Base-by-base conservation (phyloP, 2,113 vertebrate species). In the Mus spicilegus region DNA sequence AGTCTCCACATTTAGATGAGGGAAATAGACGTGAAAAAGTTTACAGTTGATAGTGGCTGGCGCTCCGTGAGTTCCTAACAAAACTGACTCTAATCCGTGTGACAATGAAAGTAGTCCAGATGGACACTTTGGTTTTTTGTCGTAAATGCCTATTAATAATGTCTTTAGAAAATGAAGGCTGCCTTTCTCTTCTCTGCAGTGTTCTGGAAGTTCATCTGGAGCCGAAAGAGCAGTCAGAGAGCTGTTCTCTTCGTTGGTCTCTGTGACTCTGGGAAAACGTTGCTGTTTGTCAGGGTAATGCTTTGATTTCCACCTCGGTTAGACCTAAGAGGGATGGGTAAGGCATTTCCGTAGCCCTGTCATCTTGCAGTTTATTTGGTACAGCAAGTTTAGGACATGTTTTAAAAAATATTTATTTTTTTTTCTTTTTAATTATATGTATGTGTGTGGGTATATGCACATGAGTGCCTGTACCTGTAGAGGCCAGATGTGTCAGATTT, bases 241-340 rank as follows among this genome's bases (percentile, higher is more conserved):
- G 98, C 98, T 0, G 98, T 99, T 69, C 98, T 99, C 87, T 95
- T 99, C 54, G 97, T 98, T 91, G 99, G 99, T 5, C 98, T 99
- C 39, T 98, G 98, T 93, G 98, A 99, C 51, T 98, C 98, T 1
- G 99, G 99, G 46, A 99, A 99, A 90, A 99, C 98, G 10, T 89
- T 99, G 78, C 98, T 99, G 0, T 99, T 98, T 93, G 98, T 97
- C 3, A 96, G 98, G 98, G 99, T 99, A 98, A 96, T 82, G 30
- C 33, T 90, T 93, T 86, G 75, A 80, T 93, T 77, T 87, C 46
- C 3, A 67, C 4, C 2, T 58, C 87, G 87, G 10, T 84, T 78
- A 89, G 94, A 63, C 56, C 70, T 72, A 19, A 36, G 72, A 46
- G 80, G 67, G 81, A 80, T 69, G 58, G 19, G 86, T 46, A 77